phyloP scores from a whole-genome alignment of 2,888 invertebrate genomes.

The Unio pictorum region DNA sequence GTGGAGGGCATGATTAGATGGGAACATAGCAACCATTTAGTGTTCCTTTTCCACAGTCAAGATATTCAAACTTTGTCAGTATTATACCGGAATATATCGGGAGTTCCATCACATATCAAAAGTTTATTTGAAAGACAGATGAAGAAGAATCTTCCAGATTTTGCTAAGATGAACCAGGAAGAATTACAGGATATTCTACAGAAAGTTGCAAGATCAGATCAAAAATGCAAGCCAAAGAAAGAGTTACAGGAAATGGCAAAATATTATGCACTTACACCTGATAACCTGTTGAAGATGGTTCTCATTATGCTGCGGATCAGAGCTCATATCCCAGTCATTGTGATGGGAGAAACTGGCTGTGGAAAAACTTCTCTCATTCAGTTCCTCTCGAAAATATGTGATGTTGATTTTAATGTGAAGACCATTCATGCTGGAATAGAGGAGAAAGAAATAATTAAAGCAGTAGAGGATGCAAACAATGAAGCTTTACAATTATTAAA shows the following conservation, averaged over 20 bases:
- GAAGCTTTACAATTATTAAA: slow-evolving; percentile 11
- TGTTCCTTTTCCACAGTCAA: slow-evolving; percentile 46
- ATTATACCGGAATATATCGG: slow-evolving; percentile 28
- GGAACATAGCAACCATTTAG: slow-evolving; percentile 48
- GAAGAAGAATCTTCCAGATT: slow-evolving; percentile 31
- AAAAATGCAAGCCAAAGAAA: slow-evolving; percentile 6
- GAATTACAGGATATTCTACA: slow-evolving; percentile 29
- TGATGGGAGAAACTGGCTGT: slow-evolving; percentile 61
- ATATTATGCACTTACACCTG: slow-evolving; percentile 49
- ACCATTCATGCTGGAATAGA: slow-evolving; percentile 52
- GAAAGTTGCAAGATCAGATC: slow-evolving; percentile 26
- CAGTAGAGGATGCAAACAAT: slow-evolving; percentile 15
- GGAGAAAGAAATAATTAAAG: slow-evolving; percentile 22
- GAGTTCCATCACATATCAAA: slow-evolving; percentile 31
- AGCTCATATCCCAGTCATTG: slow-evolving; percentile 44
- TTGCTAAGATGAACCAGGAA: slow-evolving; percentile 13
- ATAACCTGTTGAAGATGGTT: slow-evolving; percentile 54
- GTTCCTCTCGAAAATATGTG: slow-evolving; percentile 42
- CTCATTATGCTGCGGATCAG: slow-evolving; percentile 42
- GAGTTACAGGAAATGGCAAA: slow-evolving; percentile 15
- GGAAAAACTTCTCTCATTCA: slow-evolving; percentile 54
- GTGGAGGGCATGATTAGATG: slow-evolving; percentile 48
- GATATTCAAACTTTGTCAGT: slow-evolving; percentile 45
- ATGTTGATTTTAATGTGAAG: slow-evolving; percentile 33
- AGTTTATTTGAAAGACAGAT: slow-evolving; percentile 46